Evolutionary conservation across 2,113 vertebrate genomes (phyloP), one percentile per base, ranked within the genome.

Genomic region (Amphiprion percula): DNA sequence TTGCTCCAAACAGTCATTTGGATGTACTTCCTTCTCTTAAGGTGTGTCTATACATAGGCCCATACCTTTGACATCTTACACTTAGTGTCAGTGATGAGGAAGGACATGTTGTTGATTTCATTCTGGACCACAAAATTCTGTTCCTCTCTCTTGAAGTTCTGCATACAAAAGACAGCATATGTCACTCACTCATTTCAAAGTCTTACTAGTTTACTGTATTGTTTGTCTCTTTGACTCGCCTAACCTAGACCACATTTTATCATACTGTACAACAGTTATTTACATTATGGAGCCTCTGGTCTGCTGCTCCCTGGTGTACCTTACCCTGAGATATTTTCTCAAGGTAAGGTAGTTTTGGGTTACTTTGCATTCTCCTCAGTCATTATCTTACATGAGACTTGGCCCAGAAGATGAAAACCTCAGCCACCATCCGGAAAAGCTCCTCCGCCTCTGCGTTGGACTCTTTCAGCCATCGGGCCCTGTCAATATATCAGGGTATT

Each of bases 21-120:
- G 11, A 28, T 30, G 33, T 10, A 28, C 12, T 9, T 44, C 11
- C 11, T 23, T 54, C 30, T 62, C 49, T 24, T 30, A 30, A 30
- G 30, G 16, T 10, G 15, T 17, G 5, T 2, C 30, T 11, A 21
- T 30, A 17, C 24, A 10, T 60, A n/a, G 26, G 5, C 49, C 47
- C 61, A 5, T 95, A 97, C 98, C 97, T 99, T 99, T 9, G 98
- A 96, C 97, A 99, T 99, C 92, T 99, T 99, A 52, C 97, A 98
- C 89, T 98, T 99, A 66, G 97, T 97, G 73, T 99, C 97, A 24
- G 96, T 96, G 79, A 99, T 98, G 60, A 99, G 97, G 87, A 99
- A 99, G 21, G 97, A 98, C 97, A 99, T 99, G 67, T 99, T 99
- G 94, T 99, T 99, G 93, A 99, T 99, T 93, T 99, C 98, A 88